Base-by-base conservation (phyloP, 2,888 invertebrate genomes). In the Lepidocyrtoides sp. region DNA sequence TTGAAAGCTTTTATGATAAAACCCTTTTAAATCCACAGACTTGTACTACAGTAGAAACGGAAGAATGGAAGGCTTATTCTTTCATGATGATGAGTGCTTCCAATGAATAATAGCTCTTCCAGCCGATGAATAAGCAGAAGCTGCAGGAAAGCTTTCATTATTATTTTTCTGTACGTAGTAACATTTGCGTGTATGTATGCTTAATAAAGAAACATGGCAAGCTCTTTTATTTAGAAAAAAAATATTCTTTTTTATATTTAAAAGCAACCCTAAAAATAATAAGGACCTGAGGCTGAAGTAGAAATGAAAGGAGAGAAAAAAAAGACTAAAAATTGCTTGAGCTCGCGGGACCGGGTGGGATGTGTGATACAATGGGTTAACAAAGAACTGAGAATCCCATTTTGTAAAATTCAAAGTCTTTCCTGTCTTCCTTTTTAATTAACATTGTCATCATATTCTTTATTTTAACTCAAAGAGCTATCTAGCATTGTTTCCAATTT, bases 1-100 rank as follows among this genome's bases (percentile, higher is more conserved):
- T 69, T 81, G 48, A 81, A 88, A 88, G 81, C 79, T 66, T 88
- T 88, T 81, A 54, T 81, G 79, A 88, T 51, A 69, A 79, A 81
- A 88, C 57, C 60, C 84, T 86, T 86, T 72, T 54, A 72, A 82
- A 82, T 60, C 81, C 44, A 20, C 0, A 63, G 41, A 23, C 23
- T 82, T 14, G 54, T 79, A 26, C 23, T 12, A 54, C 36, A 17
- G 41, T 12, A 41, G n/a, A n/a, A n/a, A 20, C 57, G 51, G 23
- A 60, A 69, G 63, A 83, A 81, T 54, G 10, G 57, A 81, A 83
- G 29, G 60, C 36, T 57, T 23, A n/a, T 57, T 57, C 60, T 81
- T 57, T 75, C 36, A 57, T 20, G 60, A 60, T n/a, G n/a, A n/a
- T n/a, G n/a, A n/a, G 83, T 83, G 17, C 63, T 60, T n/a, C 48